These are phyloP conservation scores for Halesus radiatus DNA, from an alignment of 1,140 invertebrate genomes.

Conservation along the genomic window DNA sequence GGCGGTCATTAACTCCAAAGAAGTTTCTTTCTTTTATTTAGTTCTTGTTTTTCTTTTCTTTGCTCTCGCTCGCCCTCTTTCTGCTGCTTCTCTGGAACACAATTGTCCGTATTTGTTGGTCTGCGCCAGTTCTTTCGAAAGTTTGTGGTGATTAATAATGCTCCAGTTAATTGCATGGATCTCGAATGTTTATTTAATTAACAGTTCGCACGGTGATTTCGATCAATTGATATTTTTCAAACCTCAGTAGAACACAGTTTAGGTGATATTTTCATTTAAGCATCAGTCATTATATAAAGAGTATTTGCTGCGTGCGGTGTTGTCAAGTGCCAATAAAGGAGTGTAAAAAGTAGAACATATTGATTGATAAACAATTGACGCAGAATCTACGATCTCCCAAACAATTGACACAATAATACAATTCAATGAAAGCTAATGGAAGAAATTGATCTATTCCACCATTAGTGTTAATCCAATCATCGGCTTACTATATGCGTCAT, in stretches of 20 bases:
- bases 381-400: neutral
- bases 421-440: neutral
- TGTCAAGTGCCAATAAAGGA: no score
- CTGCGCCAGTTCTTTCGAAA: conserved; percentile 19
- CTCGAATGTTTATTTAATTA: no score
- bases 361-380: neutral
- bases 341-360: no score
- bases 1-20: conserved; percentile 62
- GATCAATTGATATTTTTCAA: no score
- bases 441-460: neutral
- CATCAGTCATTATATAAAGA: no score
- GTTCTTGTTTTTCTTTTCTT: conserved; percentile 49
- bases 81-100: conserved; percentile 23
- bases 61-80: conserved; percentile 47
- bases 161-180: neutral
- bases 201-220: no score
- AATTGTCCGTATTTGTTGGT: neutral
- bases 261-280: no score
- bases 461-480: neutral
- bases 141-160: neutral
- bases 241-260: no score
- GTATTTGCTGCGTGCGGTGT: no score
- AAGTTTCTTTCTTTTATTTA: conserved; percentile 59
- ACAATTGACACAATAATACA: conserved; percentile 4
- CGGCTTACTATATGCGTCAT: neutral